A percentile compares a stretch with the other conserved stretches of the same genome.
Evolutionary conservation across 1,140 invertebrate species (phyloP).

Genomic region (Latrodectus geometricus): DNA sequence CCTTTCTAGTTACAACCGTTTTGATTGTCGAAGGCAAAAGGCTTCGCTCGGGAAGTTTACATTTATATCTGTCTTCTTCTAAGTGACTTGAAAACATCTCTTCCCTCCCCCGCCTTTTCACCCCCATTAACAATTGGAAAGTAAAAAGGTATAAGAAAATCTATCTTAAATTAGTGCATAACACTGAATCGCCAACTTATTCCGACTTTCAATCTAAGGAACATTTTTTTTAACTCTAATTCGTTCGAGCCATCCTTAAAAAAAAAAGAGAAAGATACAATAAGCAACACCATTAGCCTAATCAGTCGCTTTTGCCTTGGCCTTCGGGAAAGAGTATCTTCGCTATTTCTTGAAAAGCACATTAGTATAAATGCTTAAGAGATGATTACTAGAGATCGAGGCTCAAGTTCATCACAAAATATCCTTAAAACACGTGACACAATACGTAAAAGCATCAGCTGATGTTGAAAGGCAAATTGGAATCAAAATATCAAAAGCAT

Average conservation of each 20-base stretch:
- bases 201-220: not conserved
- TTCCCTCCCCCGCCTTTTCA: slow-evolving; percentile 20
- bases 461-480: too few relatives aligned
- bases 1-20: slow-evolving; percentile 21
- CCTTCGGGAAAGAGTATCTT: not conserved
- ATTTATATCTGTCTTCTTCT: slow-evolving; percentile 47
- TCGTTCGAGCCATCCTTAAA: not conserved
- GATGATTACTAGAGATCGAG: not conserved
- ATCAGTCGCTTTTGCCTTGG: slow-evolving; percentile 38
- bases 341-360: not conserved
- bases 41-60: slow-evolving; percentile 46
- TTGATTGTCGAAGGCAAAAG: slow-evolving; percentile 48
- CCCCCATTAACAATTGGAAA: slow-evolving; percentile 27
- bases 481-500: too few relatives aligned
- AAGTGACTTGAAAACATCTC: not conserved
- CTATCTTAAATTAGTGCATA: slow-evolving; percentile 51
- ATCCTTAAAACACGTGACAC: too few relatives aligned
- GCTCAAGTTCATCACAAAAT: too few relatives aligned
- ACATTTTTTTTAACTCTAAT: not conserved
- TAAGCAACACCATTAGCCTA: slow-evolving; percentile 50
- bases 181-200: slow-evolving; percentile 39
- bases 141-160: slow-evolving; percentile 51
- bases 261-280: slow-evolving; percentile 6
- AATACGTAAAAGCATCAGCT: too few relatives aligned
- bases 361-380: not conserved